phyloP scores from a whole-genome alignment of 1,140 invertebrate genomes.

The Habropoda laboriosa region DNA sequence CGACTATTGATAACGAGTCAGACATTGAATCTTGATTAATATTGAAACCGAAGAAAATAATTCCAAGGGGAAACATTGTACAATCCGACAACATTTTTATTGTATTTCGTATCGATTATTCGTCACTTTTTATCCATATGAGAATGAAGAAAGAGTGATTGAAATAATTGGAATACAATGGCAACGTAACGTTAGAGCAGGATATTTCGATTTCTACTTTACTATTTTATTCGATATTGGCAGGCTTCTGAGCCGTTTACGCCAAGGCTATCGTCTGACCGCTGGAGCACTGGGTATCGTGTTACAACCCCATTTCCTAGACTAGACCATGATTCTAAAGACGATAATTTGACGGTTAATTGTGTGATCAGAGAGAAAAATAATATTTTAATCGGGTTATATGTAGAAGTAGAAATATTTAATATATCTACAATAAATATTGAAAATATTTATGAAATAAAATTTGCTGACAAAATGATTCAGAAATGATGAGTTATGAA shows the following conservation, averaged over 20 bases:
- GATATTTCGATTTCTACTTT: constrained; percentile 3
- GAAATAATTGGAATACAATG: not conserved
- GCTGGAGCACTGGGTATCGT: not conserved
- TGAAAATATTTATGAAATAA: no score
- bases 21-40: not conserved
- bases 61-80: not conserved
- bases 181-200: not conserved
- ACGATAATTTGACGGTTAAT: not conserved
- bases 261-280: constrained; percentile 28
- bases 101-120: not conserved
- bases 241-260: constrained; percentile 39
- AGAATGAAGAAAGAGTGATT: not conserved
- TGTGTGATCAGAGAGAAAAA: not conserved
- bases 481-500: no score
- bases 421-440: no score
- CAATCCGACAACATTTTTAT: not conserved
- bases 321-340: not conserved
- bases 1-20: not conserved
- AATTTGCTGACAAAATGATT: no score
- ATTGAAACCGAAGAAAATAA: not conserved
- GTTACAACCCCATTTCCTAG: not conserved
- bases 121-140: not conserved
- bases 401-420: no score
- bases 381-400: no score
- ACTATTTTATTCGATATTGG: constrained; percentile 8